Conservation (phyloP, 1,140 invertebrate species). For the Colletes latitarsis region DNA sequence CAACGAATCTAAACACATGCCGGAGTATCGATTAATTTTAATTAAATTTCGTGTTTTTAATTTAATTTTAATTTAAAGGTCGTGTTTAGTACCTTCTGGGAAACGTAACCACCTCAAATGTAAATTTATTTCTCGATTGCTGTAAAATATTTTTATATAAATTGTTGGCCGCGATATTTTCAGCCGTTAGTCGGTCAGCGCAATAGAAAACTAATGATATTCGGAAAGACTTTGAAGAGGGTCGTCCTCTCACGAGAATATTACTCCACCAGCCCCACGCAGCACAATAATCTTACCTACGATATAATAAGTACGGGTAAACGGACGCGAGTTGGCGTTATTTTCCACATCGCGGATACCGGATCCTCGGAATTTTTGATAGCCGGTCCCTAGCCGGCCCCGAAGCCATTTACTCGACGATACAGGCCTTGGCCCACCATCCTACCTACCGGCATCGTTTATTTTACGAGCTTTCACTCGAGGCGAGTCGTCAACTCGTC, state of each 20-base stretch:
- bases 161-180: slow-evolving; percentile 22
- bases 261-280: slow-evolving; percentile 7
- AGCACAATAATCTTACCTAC: slow-evolving; percentile 53
- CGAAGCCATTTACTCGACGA: slow-evolving; percentile 38
- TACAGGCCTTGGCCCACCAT: slow-evolving; percentile 16
- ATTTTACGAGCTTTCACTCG: slow-evolving; percentile 68
- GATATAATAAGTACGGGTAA: too few relatives aligned
- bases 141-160: slow-evolving; percentile 28
- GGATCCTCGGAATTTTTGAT: background rate
- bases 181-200: slow-evolving; percentile 39
- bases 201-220: slow-evolving; percentile 28
- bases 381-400: background rate
- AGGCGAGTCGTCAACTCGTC: slow-evolving; percentile 60
- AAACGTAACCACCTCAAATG: too few relatives aligned
- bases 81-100: too few relatives aligned
- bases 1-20: too few relatives aligned
- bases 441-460: slow-evolving; percentile 31
- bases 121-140: background rate
- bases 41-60: too few relatives aligned
- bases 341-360: slow-evolving; percentile 22
- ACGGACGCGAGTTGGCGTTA: background rate
- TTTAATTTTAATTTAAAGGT: too few relatives aligned
- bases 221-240: background rate
- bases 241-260: slow-evolving; percentile 1
- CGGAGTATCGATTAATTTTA: too few relatives aligned